Evolutionary conservation across 2,888 invertebrate species (phyloP), one percentile per base, ranked within the genome.

Genomic region (Campopleginae sp.): DNA sequence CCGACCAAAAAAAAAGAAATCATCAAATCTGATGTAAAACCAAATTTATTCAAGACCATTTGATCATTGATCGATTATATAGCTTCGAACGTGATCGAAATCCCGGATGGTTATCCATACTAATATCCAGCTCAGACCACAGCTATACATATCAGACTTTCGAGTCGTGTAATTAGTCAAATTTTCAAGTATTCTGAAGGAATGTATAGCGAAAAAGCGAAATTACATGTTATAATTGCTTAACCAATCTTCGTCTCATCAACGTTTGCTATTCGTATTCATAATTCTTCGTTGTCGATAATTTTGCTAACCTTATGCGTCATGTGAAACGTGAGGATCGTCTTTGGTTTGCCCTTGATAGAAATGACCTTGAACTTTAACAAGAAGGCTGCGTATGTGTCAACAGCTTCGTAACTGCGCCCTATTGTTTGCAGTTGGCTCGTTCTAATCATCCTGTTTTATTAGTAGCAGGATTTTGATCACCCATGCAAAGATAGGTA

Each of bases 31-130:
- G 48, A 70, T 33, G 51, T 27, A 70, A 54, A 27, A 66, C 76
- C 33, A 77, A 84, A 86, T 86, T 85, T 82, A 86, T 88, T 84
- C 82, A 79, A 51, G 63, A 74, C 81, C 51, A 42, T 63, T 76
- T 31, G 58, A 75, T 65, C 75, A 27, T 27, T 38, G 12, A 68
- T 74, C 58, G 33, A 14, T n/a, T 38, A 8, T 19, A 33, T 58
- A 70, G 70, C 1, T 7, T 46, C 19, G 31, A 74, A 63, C 19
- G 27, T 51, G 63, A 19, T 63, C 14, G 19, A 3, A 31, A 61
- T 12, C n/a, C 1, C 7, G 0, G 46, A 23, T 42, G 19, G n/a
- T 63, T 54, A 8, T 8, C 38, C 19, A 42, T 42, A 17, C 44
- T 27, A 10, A 61, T 10, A 33, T 8, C 42, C 51, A 46, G 10